Conservation (phyloP, 2,797 vertebrate genomes). For the Vultur gryphus region DNA sequence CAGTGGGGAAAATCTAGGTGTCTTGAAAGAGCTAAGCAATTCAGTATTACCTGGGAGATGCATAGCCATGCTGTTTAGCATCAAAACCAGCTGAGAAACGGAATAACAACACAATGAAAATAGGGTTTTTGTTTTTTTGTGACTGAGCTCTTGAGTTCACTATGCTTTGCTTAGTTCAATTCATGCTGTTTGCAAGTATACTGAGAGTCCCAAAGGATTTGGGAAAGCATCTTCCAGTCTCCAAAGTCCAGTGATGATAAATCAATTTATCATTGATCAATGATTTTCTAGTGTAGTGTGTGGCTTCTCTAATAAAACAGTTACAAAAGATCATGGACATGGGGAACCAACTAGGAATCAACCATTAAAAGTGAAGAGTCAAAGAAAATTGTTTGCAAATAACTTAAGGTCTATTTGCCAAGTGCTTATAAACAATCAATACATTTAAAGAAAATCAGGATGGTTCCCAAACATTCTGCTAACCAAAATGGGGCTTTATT, state of each 20-base stretch:
- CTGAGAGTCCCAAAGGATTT: background rate
- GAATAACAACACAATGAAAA: background rate
- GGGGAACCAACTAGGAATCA: background rate
- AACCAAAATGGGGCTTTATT: constrained; percentile 44
- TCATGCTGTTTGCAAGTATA: background rate
- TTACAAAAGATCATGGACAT: background rate
- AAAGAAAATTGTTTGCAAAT: constrained; percentile 25
- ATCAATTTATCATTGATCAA: background rate
- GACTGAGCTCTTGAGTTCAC: background rate
- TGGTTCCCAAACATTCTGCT: constrained; percentile 12
- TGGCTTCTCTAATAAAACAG: background rate
- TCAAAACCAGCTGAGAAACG: background rate
- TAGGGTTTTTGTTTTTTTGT: background rate
- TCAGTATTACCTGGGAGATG: background rate
- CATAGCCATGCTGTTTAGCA: background rate
- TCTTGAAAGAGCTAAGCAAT: background rate
- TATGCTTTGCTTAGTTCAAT: background rate
- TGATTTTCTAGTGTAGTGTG: background rate
- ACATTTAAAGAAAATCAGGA: constrained; percentile 24
- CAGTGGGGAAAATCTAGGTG: background rate
- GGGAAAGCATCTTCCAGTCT: background rate
- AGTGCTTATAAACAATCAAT: constrained; percentile 8
- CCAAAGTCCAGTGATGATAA: background rate
- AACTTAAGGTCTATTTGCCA: background rate
- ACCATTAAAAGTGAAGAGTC: background rate